Conservation (phyloP, 1,140 invertebrate genomes). For the Drosophila pruinosa region DNA sequence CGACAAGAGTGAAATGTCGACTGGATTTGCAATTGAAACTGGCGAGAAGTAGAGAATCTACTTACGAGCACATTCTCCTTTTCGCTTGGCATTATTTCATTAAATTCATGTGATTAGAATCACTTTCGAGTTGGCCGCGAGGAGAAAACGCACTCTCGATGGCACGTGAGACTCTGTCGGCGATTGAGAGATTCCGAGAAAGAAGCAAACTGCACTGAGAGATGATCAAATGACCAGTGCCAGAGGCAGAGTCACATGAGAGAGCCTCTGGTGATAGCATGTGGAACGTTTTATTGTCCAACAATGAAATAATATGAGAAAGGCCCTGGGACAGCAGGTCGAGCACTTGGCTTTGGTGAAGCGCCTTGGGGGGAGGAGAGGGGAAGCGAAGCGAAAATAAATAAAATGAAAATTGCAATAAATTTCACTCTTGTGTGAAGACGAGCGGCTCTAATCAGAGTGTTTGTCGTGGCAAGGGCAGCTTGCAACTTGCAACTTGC, state of each 20-base stretch:
- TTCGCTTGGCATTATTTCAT: slow-evolving; percentile 64
- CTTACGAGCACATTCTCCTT: slow-evolving; percentile 49
- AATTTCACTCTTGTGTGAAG: slow-evolving; percentile 74
- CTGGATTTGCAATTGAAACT: slow-evolving; percentile 13
- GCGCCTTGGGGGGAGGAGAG: neutral
- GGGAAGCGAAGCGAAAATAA: slow-evolving; percentile 33
- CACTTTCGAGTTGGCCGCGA: slow-evolving; percentile 62
- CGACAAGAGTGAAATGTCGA: slow-evolving; percentile 61
- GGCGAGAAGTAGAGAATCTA: slow-evolving; percentile 14
- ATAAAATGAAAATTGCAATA: slow-evolving; percentile 73
- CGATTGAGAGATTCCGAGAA: slow-evolving; percentile 1
- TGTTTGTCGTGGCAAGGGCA: slow-evolving; percentile 52
- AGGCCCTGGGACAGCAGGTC: slow-evolving; percentile 41
- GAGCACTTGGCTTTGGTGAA: slow-evolving; percentile 7
- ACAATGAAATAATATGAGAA: slow-evolving; percentile 67
- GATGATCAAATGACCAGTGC: slow-evolving; percentile 37
- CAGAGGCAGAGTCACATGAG: slow-evolving; percentile 7
- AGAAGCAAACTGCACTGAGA: too few relatives aligned
- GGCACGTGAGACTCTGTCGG: slow-evolving; percentile 63
- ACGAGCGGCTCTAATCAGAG: slow-evolving; percentile 73
- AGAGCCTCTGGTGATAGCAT: slow-evolving; percentile 30
- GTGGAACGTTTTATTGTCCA: slow-evolving; percentile 34
- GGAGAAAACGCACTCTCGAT: slow-evolving; percentile 75
- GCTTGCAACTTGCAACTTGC: slow-evolving; percentile 30
- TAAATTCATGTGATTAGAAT: slow-evolving; percentile 72